Percentiles rank a stretch among this genome's conserved stretches.
Conservation (phyloP, 2,797 vertebrate species). For the Todus mexicanus region DNA sequence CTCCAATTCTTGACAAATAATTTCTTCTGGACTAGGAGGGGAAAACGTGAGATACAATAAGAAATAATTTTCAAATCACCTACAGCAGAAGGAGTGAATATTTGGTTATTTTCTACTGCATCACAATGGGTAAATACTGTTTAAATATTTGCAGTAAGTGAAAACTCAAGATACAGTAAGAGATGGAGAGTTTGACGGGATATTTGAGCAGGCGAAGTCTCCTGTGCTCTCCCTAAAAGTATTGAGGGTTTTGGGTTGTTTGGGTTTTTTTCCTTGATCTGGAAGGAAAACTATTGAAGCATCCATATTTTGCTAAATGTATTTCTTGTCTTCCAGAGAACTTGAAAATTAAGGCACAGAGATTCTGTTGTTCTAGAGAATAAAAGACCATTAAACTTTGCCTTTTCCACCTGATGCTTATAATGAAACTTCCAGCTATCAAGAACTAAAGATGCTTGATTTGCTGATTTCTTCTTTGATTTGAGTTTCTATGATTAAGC, state of each 20-base stretch:
- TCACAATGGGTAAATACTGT: background rate
- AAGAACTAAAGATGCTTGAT: background rate
- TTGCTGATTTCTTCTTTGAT: background rate
- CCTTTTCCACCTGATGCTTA: background rate
- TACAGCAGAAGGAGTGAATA: background rate
- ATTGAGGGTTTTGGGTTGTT: background rate
- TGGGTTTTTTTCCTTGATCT: fast-evolving
- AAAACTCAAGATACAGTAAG: background rate
- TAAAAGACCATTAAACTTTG: background rate
- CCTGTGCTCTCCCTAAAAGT: background rate
- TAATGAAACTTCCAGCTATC: background rate
- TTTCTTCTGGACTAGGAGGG: background rate
- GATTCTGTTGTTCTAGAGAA: background rate
- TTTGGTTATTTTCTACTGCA: background rate
- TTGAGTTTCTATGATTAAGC: background rate
- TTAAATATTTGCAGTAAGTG: background rate
- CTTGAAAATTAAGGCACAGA: background rate
- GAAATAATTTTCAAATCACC: background rate
- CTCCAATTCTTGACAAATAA: background rate
- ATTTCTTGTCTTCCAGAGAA: background rate
- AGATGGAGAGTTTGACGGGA: background rate
- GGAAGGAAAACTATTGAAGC: background rate
- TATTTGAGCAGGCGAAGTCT: background rate
- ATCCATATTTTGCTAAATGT: background rate
- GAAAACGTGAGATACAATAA: background rate